Evolutionary conservation across 53 echinoderm and acorn worm species (phyloP), one percentile per base, ranked within the genome.

Genomic region (Echinarachnius parma): DNA sequence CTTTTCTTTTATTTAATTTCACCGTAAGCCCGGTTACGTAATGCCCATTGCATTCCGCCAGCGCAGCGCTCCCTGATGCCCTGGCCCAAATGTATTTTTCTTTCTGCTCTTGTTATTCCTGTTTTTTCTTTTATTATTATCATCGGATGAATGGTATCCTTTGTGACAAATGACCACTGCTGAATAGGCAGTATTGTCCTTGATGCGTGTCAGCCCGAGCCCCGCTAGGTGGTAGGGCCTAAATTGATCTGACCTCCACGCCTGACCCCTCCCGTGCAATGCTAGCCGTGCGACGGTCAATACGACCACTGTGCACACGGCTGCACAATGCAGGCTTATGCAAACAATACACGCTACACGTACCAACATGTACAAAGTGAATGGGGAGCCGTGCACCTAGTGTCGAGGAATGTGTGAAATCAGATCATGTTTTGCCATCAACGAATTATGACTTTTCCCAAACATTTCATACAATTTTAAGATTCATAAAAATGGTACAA

Each of bases 151-250:
- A 48, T 16, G 66, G 30, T 13, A 4, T 31, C 19, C 28, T n/a
- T 45, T 65, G 28, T 65, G 65, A 7, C 9, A 3, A 29, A 1
- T 34, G 18, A 21, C 15, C 1, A 7, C 0, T 21, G 66, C 66
- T 66, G 66, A 66, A 66, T 66, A 48, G 66, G 9, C 66, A 66
- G n/a, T 30, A n/a, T 66, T 66, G 66, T 66, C 66, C 66, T 66
- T 66, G 34, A 15, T 16, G 20, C 21, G 62, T 34, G 66, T 48
- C 23, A 26, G 11, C 36, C 16, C 46, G n/a, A 13, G 48, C 18
- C 25, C 28, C 27, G 66, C 66, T 2, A 47, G 28, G 48, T 48
- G 46, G 48, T 66, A n/a, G n/a, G n/a, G n/a, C n/a, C n/a, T n/a
- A 66, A 66, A 66, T 33, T 29, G 25, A 5, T 14, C n/a, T 66